Base-by-base conservation (phyloP, 2,888 invertebrate species). In the Girardia tigrina region DNA sequence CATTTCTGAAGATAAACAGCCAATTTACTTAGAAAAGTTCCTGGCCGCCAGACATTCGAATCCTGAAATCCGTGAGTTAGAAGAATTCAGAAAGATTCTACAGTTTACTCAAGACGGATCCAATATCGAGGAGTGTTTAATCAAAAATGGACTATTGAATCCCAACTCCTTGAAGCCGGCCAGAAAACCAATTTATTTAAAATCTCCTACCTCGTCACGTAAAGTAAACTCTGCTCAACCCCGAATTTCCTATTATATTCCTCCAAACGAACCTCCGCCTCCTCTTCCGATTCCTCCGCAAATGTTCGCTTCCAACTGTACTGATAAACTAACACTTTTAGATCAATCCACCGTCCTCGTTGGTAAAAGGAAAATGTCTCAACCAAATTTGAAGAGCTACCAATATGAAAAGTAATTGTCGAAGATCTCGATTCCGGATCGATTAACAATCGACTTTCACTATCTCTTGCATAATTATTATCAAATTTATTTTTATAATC, bases 401-500 rank as follows among this genome's bases (percentile, higher is more conserved):
- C 56, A 56, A 23, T 56, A 56, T 56, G 56, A 56, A 56, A 56
- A 56, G n/a, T 56, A 56, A 56, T 56, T 56, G 20, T 12, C 4
- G 23, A n/a, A 56, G 8, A 56, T 4, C n/a, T 56, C n/a, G 23
- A 20, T 56, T 23, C 56, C 23, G 56, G 20, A 20, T 56, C n/a
- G 23, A 56, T 56, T 56, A 6, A 36, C n/a, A n/a, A n/a, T 12
- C 20, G 56, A n/a, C 56, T 56, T 56, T 56, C 56, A 56, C 56
- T 12, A 56, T 56, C 56, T 56, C 56, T 56, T 56, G 56, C 56
- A 56, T 56, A 56, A 56, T 56, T 56, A 16, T 56, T 56, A 56
- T 56, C n/a, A 12, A 56, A 56, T 56, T 6, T 56, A 56, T 56
- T 56, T 56, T 56, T 4, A 2, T 56, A 20, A 4, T 12, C 4